Evolutionary conservation across 2,888 invertebrate species (phyloP).

Genomic region (Keiferia lycopersicella): DNA sequence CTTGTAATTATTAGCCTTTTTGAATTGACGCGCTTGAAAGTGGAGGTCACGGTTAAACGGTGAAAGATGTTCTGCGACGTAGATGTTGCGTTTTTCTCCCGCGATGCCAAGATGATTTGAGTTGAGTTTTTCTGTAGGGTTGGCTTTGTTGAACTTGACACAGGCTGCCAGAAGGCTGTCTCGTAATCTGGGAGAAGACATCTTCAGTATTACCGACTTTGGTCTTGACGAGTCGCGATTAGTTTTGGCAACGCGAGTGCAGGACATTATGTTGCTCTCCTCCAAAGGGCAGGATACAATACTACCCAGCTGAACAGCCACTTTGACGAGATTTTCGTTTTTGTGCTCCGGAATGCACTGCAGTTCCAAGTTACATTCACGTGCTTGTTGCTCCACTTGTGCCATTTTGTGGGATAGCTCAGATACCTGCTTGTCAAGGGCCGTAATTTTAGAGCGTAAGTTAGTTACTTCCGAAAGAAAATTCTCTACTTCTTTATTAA

Average conservation of each 20-base stretch:
- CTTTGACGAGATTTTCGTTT: too few species aligned
- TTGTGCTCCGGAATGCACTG: too few species aligned
- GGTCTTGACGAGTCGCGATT: not conserved
- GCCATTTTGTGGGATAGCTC: too few species aligned
- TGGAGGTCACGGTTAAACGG: not conserved
- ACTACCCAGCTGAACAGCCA: too few species aligned
- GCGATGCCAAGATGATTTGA: not conserved
- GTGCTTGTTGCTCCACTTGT: too few species aligned
- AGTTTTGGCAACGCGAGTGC: not conserved
- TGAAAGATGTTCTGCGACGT: not conserved
- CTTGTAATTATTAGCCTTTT: slow-evolving; percentile 7
- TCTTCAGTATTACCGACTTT: not conserved
- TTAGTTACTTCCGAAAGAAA: too few species aligned
- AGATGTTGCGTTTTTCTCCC: not conserved
- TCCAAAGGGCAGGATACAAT: too few species aligned
- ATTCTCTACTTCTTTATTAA: too few species aligned
- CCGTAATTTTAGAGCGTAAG: too few species aligned
- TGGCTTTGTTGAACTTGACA: slow-evolving; percentile 6
- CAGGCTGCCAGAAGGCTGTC: slow-evolving; percentile 3
- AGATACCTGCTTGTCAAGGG: too few species aligned
- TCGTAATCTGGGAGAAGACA: not conserved
- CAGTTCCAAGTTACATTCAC: too few species aligned
- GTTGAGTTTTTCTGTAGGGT: not conserved
- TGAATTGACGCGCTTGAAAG: not conserved
- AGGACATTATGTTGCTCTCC: not conserved